Evolutionary conservation across 2,888 invertebrate species (phyloP).

Genomic region (Melinaea menophilus): DNA sequence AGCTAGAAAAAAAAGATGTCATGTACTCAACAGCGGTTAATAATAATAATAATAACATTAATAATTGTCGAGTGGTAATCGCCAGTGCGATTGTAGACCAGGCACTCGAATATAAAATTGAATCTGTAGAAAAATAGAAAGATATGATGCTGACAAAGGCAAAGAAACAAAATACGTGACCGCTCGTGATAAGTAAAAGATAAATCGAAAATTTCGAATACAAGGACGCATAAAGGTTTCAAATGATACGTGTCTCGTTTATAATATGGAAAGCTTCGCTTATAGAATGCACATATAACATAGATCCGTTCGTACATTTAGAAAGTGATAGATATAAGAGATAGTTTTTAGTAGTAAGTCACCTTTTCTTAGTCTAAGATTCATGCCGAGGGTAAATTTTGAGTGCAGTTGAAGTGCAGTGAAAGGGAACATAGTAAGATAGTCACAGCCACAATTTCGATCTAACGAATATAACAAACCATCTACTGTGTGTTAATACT

Average conservation of each 20-base stretch:
- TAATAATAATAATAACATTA: constrained; percentile 40
- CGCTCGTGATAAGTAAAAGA: constrained; percentile 46
- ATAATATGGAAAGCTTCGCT: constrained; percentile 67
- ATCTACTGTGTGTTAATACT: constrained; percentile 46
- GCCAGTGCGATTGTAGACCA: constrained; percentile 23
- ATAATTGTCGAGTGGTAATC: constrained; percentile 29
- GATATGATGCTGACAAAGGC: constrained; percentile 47
- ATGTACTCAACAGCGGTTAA: constrained; percentile 60
- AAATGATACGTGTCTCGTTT: constrained; percentile 51
- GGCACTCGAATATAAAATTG: constrained; percentile 20
- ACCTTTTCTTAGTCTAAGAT: constrained; percentile 73
- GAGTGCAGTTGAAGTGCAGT: constrained; percentile 52
- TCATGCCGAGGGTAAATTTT: constrained; percentile 57
- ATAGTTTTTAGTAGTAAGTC: constrained; percentile 86
- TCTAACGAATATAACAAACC: constrained; percentile 46
- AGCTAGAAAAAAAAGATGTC: constrained; percentile 72
- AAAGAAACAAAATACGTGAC: constrained; percentile 61
- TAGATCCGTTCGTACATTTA: constrained; percentile 50
- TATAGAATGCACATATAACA: constrained; percentile 61
- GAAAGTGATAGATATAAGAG: constrained; percentile 57
- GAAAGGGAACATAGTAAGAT: constrained; percentile 54
- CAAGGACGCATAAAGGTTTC: constrained; percentile 41
- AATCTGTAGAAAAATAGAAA: constrained; percentile 27
- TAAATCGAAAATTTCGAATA: constrained; percentile 41
- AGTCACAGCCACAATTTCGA: constrained; percentile 75